Conservation (phyloP, 2,888 invertebrate species). For the Rhamnusium bicolor region DNA sequence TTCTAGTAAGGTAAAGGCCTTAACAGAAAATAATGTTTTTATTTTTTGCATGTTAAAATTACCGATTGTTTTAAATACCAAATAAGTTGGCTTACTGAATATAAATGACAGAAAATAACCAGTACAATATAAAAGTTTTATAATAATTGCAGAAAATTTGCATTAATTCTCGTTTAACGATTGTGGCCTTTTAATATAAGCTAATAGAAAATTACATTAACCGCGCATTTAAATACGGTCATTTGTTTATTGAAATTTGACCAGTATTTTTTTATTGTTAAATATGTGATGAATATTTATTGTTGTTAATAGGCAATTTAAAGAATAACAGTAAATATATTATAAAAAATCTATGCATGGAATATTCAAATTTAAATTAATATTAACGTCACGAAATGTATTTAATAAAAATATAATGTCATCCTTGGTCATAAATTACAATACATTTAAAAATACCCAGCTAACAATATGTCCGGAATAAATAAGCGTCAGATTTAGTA, state of each 20-base stretch:
- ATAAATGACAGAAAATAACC: constrained; percentile 50
- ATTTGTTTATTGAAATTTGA: constrained; percentile 31
- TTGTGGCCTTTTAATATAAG: constrained; percentile 4
- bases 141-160: constrained; percentile 40
- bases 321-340: constrained; percentile 39
- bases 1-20: constrained; percentile 54
- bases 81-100: constrained; percentile 53
- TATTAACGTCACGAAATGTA: constrained; percentile 28
- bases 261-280: constrained; percentile 17
- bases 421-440: constrained; percentile 35
- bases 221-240: constrained; percentile 29
- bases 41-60: constrained; percentile 55
- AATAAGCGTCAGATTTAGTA: not conserved
- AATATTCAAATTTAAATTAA: constrained; percentile 26
- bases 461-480: constrained; percentile 20
- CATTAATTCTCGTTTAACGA: constrained; percentile 34
- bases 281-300: constrained; percentile 30
- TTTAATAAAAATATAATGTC: constrained; percentile 38
- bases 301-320: constrained; percentile 33
- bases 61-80: constrained; percentile 60
- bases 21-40: constrained; percentile 55
- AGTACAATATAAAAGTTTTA: constrained; percentile 29
- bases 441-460: constrained; percentile 32
- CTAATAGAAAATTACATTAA: constrained; percentile 22
- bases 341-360: constrained; percentile 26